Evolutionary conservation across 1,140 invertebrate species (phyloP), one percentile per base, ranked within the genome.

Genomic region (Homarus americanus): DNA sequence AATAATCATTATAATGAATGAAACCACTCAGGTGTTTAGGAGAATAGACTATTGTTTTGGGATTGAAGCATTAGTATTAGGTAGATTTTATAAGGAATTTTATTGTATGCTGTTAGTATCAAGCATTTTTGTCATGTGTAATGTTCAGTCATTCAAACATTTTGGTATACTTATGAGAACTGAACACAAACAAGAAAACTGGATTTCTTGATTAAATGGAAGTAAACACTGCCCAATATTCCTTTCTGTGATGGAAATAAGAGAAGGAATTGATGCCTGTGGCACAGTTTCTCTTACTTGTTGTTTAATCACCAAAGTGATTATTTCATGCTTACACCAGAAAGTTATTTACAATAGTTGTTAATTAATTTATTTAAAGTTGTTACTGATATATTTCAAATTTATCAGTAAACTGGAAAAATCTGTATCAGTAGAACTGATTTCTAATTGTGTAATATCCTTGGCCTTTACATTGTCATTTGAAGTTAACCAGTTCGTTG

Each of bases 21-120:
- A 79, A 79, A 40, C 76, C 76, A 79, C 76, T 79, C 76, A 79
- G 76, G 76, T 79, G 44, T 49, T 79, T 34, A 44, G 40, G 44
- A 49, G 44, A 38, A 49, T 44, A 44, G 40, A 79, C n/a, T 49
- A 79, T 79, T 49, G 28, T 79, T 44, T 41, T 79, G 40, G 40
- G 40, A 44, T 79, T 79, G 40, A 32, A 79, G 76, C 44, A 79
- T 44, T 78, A 73, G 72, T 32, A 28, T 73, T 73, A 79, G 76
- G n/a, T 79, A 69, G 63, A 32, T 69, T 69, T 69, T 69, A 32
- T 69, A 69, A 69, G 63, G n/a, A 69, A 69, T 69, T 69, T 69
- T 69, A 69, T 32, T 69, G 63, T 32, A 69, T 69, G 63, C 63
- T 69, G n/a, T 69, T 69, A 69, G 20, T 76, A 28, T 41, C 44